A percentile compares a stretch with the other conserved stretches of the same genome.
Evolutionary conservation across 2,113 vertebrate species (phyloP).

Genomic region (Pterocles burchelli): DNA sequence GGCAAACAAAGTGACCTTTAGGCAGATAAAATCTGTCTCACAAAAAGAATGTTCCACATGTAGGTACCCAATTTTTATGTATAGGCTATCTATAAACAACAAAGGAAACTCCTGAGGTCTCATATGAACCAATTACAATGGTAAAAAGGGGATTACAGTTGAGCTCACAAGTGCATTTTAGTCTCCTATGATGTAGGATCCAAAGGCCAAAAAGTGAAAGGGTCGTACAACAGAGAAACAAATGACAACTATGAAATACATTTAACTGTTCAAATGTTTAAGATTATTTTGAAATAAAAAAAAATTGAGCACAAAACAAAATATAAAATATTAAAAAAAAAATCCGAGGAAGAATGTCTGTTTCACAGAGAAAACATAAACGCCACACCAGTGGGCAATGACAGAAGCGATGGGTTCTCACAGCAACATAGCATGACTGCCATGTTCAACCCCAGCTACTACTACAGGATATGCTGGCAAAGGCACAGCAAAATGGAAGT

Average conservation of each 20-base stretch:
- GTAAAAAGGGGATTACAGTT: background rate
- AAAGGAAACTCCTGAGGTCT: background rate
- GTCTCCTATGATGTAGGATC: background rate
- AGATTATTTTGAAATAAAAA: background rate
- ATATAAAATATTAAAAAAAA: background rate
- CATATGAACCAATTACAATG: background rate
- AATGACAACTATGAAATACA: background rate
- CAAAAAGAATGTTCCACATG: background rate
- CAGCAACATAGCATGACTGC: background rate
- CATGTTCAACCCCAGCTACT: background rate
- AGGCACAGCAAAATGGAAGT: background rate
- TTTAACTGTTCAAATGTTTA: background rate
- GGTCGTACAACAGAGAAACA: background rate
- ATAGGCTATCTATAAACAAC: background rate
- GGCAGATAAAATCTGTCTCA: background rate
- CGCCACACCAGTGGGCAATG: background rate
- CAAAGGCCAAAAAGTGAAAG: background rate
- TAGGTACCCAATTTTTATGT: background rate
- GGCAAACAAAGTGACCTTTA: background rate
- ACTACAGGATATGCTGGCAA: background rate
- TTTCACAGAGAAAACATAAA: background rate
- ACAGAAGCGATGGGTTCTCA: background rate
- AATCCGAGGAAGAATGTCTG: background rate
- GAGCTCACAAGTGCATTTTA: background rate
- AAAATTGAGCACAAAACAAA: background rate